Evolutionary conservation across 2,797 vertebrate species (phyloP).

Genomic region (Carcharodon carcharias): DNA sequence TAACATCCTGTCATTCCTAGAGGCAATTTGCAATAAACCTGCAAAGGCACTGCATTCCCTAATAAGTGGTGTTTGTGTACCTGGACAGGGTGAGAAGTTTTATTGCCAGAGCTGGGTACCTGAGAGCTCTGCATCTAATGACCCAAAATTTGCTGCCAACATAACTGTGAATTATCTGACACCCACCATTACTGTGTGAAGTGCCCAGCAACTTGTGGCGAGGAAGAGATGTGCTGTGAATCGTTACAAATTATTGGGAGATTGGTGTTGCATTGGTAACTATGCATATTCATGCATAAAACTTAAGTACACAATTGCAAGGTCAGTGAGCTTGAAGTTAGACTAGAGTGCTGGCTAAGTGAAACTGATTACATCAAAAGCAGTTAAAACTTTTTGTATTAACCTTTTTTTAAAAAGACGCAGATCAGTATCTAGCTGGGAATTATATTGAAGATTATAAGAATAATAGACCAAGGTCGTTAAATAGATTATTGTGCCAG

Average conservation of each 20-base stretch:
- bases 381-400: neutral
- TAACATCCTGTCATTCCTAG: neutral
- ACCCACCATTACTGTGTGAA: no score
- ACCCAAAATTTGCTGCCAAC: neutral
- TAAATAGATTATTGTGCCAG: neutral
- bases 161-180: neutral
- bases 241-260: neutral
- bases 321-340: neutral
- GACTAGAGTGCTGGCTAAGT: no score
- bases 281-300: neutral
- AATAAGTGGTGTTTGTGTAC: neutral
- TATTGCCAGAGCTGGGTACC: neutral
- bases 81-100: neutral
- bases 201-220: neutral
- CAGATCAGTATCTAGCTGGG: neutral
- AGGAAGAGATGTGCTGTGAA: neutral
- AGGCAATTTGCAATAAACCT: neutral
- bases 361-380: neutral
- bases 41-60: neutral
- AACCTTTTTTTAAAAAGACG: neutral
- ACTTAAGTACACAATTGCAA: neutral
- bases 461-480: neutral
- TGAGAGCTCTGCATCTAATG: neutral
- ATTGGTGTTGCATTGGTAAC: neutral
- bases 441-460: neutral